Evolutionary conservation across 2,797 vertebrate species (phyloP), one percentile per base, ranked within the genome.

Genomic region (Chromis chromis): DNA sequence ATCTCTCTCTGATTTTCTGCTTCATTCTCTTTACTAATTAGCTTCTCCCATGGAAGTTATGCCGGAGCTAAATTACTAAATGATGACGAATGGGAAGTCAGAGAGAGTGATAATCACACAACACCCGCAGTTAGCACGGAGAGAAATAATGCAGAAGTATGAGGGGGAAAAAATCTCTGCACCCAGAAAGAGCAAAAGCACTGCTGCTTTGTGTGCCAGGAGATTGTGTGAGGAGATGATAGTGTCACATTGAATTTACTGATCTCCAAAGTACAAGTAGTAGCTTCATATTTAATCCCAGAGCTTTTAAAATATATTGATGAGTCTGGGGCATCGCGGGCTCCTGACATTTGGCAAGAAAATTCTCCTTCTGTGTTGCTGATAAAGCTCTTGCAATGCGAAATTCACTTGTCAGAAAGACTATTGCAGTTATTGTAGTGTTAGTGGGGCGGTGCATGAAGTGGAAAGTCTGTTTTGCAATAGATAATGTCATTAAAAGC

Each of bases 61-160:
- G 57, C 49, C 70, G 44, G 65, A 61, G 70, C 67, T 82, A 79
- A 86, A 88, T 88, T 86, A 87, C 66, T 86, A 87, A 91, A 88
- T 69, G 54, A 78, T 83, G 88, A 92, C 84, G 70, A 92, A 90
- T 85, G 81, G 65, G 74, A 61, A 86, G 88, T 78, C 80, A 76
- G 68, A 36, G 24, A 64, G 70, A 82, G 70, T 76, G 62, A 70
- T 85, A 73, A 86, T 87, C 75, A 85, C 19, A 6, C 73, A 76
- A 77, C 69, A 81, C 42, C 74, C 57, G 64, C 42, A 64, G 63
- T 74, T 59, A 73, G 69, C 50, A 71, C 13, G 7, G 17, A 56
- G 39, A 65, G 80, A 74, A 76, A 67, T 66, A 71, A 78, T 61
- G 65, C 70, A 64, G 31, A 75, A 33, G 54, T 75, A 70, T 76